Evolutionary conservation across 2,888 invertebrate species (phyloP).

Genomic region (Ryuthela nishihirai): DNA sequence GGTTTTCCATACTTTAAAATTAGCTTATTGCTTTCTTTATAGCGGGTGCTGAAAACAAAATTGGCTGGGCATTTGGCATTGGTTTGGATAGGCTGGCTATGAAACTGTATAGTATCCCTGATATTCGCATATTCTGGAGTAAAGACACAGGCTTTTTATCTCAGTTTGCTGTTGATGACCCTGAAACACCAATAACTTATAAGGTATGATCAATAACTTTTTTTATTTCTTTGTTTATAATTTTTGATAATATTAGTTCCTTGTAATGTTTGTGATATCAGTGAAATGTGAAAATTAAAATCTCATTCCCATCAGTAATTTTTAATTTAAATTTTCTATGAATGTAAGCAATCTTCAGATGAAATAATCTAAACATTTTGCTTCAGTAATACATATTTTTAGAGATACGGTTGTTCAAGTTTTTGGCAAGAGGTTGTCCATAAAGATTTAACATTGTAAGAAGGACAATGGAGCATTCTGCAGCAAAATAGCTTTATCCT

Average conservation of each 20-base stretch:
- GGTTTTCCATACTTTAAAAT: neutral
- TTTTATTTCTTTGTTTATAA: neutral
- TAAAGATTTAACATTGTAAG: too few species aligned
- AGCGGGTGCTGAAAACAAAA: constrained; percentile 71
- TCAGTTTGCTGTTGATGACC: constrained; percentile 76
- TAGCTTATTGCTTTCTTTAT: constrained; percentile 12
- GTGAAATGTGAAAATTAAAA: too few species aligned
- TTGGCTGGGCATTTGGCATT: constrained; percentile 97
- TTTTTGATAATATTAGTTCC: neutral
- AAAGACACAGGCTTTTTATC: constrained; percentile 82
- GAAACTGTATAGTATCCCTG: constrained; percentile 90
- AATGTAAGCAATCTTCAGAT: too few species aligned
- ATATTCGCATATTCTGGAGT: constrained; percentile 96
- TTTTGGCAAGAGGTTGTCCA: too few species aligned
- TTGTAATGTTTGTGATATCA: too few species aligned
- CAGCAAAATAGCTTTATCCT: too few species aligned
- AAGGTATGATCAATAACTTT: constrained; percentile 59
- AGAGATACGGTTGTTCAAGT: too few species aligned
- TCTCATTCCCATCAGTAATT: too few species aligned
- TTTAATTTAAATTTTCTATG: too few species aligned
- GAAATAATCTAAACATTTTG: too few species aligned
- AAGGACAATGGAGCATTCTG: too few species aligned
- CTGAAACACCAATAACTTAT: constrained; percentile 65
- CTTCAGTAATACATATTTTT: too few species aligned
- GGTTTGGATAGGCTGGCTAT: constrained; percentile 95